Base-by-base conservation (phyloP, 2,797 vertebrate species). In the Alectoris magna region DNA sequence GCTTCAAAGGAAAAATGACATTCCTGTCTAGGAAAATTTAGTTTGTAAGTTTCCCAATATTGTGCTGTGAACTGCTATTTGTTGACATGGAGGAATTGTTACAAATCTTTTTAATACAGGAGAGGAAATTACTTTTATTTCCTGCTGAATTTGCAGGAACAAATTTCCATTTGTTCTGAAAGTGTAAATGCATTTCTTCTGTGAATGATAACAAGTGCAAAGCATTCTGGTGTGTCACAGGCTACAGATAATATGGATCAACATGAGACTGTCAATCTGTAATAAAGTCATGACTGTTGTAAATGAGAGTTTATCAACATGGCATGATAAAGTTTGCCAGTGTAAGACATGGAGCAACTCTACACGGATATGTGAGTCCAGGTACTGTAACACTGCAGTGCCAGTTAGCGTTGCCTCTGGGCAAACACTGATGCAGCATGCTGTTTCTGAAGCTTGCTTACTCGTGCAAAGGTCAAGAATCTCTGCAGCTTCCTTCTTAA, bases 321-420 rank as follows among this genome's bases (percentile, higher is more conserved):
- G 56, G 64, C 53, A 55, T 6, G 23, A 56, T 3, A 34, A 51
- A 34, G 21, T 26, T 26, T 58, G 34, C 14, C 27, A 18, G 9
- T 0, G 1, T 12, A 58, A 10, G 7, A 26, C 36, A 39, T 0
- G 0, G 23, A 73, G 68, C 31, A 69, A 17, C 0, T 17, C 19
- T 70, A 27, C 19, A 17, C 27, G 83, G n/a, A 51, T 14, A 23
- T 10, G 62, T 8, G 62, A 43, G 24, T 14, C n/a, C 39, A 27
- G 1, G 18, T 27, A 41, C 44, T 34, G 51, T 59, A 64, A 79
- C 23, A 26, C 39, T 31, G 22, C 44, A 26, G 27, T 66, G 12
- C 29, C 43, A 15, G 23, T 26, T 23, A 77, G n/a, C 0, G 1
- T 36, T 74, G 69, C 27, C 46, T 43, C 56, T 21, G 56, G 38